Evolutionary conservation across 1,140 invertebrate species (phyloP).

Genomic region (Glomeris maerens): DNA sequence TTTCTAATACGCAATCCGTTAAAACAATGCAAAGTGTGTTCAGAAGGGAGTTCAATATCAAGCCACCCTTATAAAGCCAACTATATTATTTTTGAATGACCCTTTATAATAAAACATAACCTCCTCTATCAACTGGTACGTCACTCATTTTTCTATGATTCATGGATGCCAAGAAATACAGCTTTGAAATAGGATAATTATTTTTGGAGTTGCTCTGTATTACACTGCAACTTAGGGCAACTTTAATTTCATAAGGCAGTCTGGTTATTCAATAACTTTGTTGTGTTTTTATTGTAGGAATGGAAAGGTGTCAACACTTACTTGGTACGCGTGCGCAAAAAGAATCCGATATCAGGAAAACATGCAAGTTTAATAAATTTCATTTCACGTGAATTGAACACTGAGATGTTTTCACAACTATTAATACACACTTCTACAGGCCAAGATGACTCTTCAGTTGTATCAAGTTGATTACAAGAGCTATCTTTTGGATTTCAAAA

Average conservation of each 20-base stretch:
- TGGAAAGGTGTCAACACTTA: constrained; percentile 98
- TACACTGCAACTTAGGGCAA: too few relatives aligned
- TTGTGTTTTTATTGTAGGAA: constrained; percentile 44
- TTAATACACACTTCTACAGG: constrained; percentile 22
- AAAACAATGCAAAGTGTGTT: neutral
- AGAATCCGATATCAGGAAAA: constrained; percentile 57
- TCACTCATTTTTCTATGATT: too few relatives aligned
- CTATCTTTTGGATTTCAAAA: constrained; percentile 95
- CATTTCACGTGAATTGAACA: neutral
- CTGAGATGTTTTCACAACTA: neutral
- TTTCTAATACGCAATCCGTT: neutral
- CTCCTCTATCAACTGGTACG: too few relatives aligned
- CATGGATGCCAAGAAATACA: too few relatives aligned
- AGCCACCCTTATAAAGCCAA: too few relatives aligned
- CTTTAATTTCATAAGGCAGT: too few relatives aligned
- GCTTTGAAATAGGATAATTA: too few relatives aligned
- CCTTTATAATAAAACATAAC: too few relatives aligned
- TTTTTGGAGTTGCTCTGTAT: too few relatives aligned
- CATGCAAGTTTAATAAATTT: constrained; percentile 37
- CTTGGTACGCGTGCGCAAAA: constrained; percentile 74
- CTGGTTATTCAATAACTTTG: too few relatives aligned
- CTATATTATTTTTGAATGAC: too few relatives aligned
- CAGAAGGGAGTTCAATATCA: neutral
- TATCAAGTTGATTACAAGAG: constrained; percentile 98
- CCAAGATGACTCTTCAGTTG: constrained; percentile 95